A percentile compares a stretch with the other conserved stretches of the same genome.
phyloP scores from a whole-genome alignment of 2,113 vertebrate species.

The Setophaga petechia region DNA sequence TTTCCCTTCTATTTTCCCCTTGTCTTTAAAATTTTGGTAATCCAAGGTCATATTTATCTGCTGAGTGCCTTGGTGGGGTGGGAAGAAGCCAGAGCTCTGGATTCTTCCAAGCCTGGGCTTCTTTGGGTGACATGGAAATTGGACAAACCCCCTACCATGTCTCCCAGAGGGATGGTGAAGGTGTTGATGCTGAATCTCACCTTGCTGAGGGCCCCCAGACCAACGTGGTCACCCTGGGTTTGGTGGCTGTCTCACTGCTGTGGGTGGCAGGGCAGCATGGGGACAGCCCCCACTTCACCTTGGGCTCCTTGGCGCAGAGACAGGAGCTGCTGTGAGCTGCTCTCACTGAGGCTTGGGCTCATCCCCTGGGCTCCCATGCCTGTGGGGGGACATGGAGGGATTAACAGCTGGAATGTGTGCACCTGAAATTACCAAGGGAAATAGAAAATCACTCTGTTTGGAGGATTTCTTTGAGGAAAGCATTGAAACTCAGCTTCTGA shows the following conservation, averaged over 20 bases:
- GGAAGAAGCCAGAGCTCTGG: background rate
- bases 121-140: background rate
- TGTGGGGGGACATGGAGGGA: fast-evolving
- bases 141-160: fast-evolving
- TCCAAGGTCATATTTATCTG: background rate
- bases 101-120: background rate
- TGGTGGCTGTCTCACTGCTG: background rate
- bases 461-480: background rate
- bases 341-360: background rate
- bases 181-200: background rate
- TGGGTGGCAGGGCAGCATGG: fast-evolving
- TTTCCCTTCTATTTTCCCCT: background rate
- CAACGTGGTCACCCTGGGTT: fast-evolving
- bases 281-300: background rate
- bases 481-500: background rate
- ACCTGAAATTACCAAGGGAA: background rate
- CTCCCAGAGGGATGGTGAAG: background rate
- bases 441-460: background rate
- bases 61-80: background rate
- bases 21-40: background rate
- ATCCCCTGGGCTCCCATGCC: background rate
- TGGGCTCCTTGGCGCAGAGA: fast-evolving
- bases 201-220: background rate
- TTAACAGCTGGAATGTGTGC: background rate
- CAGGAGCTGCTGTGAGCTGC: background rate